Conservation (phyloP, 2,797 vertebrate species). For the Pristis pectinata region DNA sequence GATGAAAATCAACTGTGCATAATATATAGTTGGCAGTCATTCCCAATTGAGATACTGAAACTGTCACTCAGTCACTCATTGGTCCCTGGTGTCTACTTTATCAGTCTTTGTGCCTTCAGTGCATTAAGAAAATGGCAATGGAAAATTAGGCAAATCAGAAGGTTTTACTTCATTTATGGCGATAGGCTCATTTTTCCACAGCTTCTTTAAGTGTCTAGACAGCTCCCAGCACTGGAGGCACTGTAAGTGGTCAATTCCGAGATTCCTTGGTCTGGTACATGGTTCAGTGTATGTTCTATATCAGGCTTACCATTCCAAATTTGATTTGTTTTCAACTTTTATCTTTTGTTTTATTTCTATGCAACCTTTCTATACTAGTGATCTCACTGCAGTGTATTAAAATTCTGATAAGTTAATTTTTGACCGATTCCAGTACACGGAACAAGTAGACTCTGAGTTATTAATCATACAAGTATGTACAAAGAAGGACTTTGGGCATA, state of each 20-base stretch:
- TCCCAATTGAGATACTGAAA: no score
- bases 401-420: no score
- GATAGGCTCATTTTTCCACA: background rate
- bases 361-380: no score
- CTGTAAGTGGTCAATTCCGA: background rate
- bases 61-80: background rate
- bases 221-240: background rate
- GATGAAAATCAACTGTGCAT: background rate
- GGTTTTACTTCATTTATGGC: background rate
- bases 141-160: background rate
- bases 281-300: background rate
- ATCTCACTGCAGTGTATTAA: no score
- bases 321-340: no score
- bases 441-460: no score
- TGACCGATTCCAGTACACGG: no score
- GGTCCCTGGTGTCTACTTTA: background rate
- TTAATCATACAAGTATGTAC: no score
- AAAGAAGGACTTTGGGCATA: no score
- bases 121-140: no score
- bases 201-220: background rate
- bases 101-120: background rate
- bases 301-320: background rate
- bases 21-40: background rate
- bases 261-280: background rate
- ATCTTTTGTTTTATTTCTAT: no score